phyloP scores from a whole-genome alignment of 1,140 invertebrate species.

The Telenomus remus region DNA sequence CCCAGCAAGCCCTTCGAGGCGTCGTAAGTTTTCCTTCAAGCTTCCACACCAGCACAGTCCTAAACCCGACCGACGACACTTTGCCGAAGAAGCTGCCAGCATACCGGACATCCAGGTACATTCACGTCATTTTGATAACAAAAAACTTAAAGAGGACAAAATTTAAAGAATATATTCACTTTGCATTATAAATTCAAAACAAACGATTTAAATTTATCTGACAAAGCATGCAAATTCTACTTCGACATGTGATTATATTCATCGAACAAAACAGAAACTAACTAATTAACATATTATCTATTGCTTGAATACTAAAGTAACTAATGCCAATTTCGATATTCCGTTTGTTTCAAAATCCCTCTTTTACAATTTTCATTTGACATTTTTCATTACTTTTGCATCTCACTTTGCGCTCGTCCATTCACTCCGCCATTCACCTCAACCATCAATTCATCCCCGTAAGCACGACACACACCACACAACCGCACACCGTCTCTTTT shows the following conservation, averaged over 20 bases:
- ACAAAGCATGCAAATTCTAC: too few species aligned
- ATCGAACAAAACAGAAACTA: too few species aligned
- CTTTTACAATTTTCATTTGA: slow-evolving; percentile 2
- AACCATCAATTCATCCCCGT: too few species aligned
- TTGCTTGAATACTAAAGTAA: too few species aligned
- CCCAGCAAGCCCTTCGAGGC: slow-evolving; percentile 85
- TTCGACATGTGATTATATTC: too few species aligned
- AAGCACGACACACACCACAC: slow-evolving; percentile 39
- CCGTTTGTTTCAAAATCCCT: slow-evolving; percentile 2
- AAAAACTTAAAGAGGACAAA: background rate
- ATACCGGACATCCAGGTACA: slow-evolving; percentile 92
- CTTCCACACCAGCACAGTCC: slow-evolving; percentile 82
- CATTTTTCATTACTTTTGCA: background rate
- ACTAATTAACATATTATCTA: too few species aligned
- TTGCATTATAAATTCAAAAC: too few species aligned
- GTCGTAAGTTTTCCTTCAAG: slow-evolving; percentile 92
- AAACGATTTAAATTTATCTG: too few species aligned
- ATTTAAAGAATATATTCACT: too few species aligned
- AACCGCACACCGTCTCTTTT: slow-evolving; percentile 4
- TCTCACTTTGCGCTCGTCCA: too few species aligned
- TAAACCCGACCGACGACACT: slow-evolving; percentile 85
- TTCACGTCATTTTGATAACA: slow-evolving; percentile 50
- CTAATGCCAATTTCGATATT: slow-evolving; percentile 8
- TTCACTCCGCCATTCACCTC: too few species aligned
- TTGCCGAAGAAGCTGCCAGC: slow-evolving; percentile 91